Conservation (phyloP, 1,140 invertebrate genomes). For the Stegodyphus mimosarum region DNA sequence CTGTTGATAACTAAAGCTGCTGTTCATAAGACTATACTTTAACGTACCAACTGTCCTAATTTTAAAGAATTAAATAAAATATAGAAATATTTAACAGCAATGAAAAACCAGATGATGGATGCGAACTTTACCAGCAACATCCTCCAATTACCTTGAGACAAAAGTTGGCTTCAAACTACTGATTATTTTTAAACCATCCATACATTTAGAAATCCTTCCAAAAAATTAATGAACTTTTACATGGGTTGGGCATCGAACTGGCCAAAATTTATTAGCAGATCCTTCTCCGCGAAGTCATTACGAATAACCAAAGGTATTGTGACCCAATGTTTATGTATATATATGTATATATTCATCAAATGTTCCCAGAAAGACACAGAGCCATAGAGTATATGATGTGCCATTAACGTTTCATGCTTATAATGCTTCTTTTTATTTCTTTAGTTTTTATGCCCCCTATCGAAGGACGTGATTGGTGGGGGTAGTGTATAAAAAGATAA, state of each 20-base stretch:
- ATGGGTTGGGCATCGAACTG: conserved; percentile 36
- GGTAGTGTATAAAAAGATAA: conserved; percentile 13
- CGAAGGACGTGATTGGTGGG: background rate
- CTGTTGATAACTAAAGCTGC: too few relatives aligned
- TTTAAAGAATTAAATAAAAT: too few relatives aligned
- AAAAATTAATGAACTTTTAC: conserved; percentile 45
- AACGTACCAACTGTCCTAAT: too few relatives aligned
- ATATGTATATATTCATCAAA: conserved; percentile 54
- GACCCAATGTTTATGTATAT: conserved; percentile 33
- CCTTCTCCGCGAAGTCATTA: background rate
- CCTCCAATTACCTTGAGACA: conserved; percentile 22
- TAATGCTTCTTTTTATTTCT: conserved; percentile 43
- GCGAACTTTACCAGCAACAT: background rate
- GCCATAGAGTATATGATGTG: background rate
- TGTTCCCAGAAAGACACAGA: conserved; percentile 25
- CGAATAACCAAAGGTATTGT: background rate
- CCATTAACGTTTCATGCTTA: conserved; percentile 33
- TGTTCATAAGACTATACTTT: too few relatives aligned
- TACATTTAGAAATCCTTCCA: background rate
- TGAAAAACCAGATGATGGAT: too few relatives aligned
- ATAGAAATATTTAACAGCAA: too few relatives aligned
- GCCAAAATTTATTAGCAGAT: conserved; percentile 44
- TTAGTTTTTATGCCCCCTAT: conserved; percentile 1
- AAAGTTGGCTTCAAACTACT: background rate
- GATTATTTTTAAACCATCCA: conserved; percentile 1